Evolutionary conservation across 2,797 vertebrate genomes (phyloP).

Genomic region (Enteromius thamalakanensis): DNA sequence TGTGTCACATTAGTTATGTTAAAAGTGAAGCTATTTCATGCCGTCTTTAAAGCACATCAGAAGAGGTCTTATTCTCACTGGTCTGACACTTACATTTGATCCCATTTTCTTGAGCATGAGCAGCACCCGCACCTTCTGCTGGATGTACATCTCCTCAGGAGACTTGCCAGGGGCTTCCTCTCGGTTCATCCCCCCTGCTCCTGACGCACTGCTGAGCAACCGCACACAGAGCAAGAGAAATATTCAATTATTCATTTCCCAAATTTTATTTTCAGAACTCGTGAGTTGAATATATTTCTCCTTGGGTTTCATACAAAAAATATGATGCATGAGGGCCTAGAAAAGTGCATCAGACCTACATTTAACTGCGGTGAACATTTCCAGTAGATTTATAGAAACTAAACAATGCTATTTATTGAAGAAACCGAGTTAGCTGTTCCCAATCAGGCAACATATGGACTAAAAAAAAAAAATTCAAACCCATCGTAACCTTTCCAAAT

Average conservation of each 20-base stretch:
- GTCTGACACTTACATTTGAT: slow-evolving; percentile 88
- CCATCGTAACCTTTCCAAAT: not conserved
- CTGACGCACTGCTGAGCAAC: slow-evolving; percentile 77
- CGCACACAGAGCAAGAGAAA: slow-evolving; percentile 49
- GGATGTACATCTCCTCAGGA: slow-evolving; percentile 99
- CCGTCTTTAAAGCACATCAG: not conserved
- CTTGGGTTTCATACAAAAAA: not conserved
- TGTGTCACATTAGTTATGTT: not conserved
- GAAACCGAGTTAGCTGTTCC: not conserved
- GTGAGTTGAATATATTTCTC: not conserved
- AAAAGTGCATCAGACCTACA: not conserved
- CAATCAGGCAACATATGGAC: not conserved
- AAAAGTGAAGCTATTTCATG: not conserved
- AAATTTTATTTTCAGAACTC: slow-evolving; percentile 14
- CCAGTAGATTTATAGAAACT: not conserved
- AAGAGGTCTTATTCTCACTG: not conserved
- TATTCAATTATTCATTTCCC: not conserved
- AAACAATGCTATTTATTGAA: not conserved
- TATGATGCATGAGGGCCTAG: not conserved
- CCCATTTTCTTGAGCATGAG: slow-evolving; percentile 99
- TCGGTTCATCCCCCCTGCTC: slow-evolving; percentile 98
- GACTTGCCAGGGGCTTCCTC: slow-evolving; percentile 97
- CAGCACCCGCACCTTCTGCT: slow-evolving; percentile 98
- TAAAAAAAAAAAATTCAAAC: not conserved
- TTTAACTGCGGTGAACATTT: not conserved